phyloP scores from a whole-genome alignment of 2,888 invertebrate genomes.

The Agrilus cyanescens region DNA sequence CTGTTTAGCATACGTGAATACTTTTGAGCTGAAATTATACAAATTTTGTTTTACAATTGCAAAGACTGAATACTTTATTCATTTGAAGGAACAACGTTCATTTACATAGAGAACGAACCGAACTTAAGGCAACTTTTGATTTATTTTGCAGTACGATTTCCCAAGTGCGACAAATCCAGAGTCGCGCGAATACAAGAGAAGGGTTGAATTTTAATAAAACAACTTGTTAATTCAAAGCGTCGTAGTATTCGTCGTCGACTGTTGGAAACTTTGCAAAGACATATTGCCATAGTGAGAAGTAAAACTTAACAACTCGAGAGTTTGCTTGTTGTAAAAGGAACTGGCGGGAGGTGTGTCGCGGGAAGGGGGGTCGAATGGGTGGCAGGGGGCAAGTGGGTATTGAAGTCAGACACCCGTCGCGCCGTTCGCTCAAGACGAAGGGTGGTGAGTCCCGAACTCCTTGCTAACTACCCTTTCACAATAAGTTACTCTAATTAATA shows the following conservation, averaged over 20 bases:
- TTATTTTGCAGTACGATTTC: constrained; percentile 30
- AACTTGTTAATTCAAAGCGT: constrained; percentile 38
- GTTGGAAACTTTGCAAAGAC: constrained; percentile 29
- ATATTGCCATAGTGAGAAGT: constrained; percentile 28
- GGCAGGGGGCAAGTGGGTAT: constrained; percentile 11
- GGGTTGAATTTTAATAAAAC: constrained; percentile 38
- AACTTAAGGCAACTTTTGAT: constrained; percentile 32
- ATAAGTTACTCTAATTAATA: constrained; percentile 38
- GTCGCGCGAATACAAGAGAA: constrained; percentile 24
- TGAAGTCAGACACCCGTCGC: no score
- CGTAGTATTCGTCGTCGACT: constrained; percentile 16
- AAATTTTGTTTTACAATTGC: no score
- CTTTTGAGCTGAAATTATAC: no score
- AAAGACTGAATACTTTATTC: no score
- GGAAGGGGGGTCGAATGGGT: constrained; percentile 15
- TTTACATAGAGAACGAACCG: not conserved
- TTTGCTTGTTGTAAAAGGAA: constrained; percentile 16
- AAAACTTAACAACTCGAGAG: constrained; percentile 29
- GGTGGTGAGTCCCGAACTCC: constrained; percentile 5
- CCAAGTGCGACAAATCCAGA: constrained; percentile 27
- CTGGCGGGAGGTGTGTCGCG: constrained; percentile 13
- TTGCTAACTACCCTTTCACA: constrained; percentile 21
- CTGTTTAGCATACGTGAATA: no score
- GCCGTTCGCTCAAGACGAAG: constrained; percentile 3
- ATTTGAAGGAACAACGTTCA: no score